Conservation (phyloP, 2,113 vertebrate genomes). For the Myxocyprinus asiaticus region DNA sequence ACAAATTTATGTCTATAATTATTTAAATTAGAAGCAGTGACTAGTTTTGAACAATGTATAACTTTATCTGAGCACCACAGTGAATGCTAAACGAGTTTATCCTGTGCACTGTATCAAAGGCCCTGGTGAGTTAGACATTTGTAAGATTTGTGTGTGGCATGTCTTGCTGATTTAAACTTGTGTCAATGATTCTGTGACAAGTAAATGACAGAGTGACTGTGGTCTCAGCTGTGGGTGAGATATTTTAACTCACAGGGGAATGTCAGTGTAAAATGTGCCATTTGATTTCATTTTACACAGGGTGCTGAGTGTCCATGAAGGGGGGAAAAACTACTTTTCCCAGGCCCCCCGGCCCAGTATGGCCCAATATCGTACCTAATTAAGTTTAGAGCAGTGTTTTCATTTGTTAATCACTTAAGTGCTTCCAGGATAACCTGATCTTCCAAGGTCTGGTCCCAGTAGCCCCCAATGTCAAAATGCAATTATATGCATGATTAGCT, state of each 20-base stretch:
- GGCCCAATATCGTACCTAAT: slow-evolving; percentile 76
- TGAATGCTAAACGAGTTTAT: not conserved
- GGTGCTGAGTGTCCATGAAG: slow-evolving; percentile 36
- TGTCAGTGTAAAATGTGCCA: slow-evolving; percentile 36
- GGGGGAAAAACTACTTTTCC: slow-evolving; percentile 46
- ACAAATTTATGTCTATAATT: not conserved
- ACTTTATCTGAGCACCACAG: not conserved
- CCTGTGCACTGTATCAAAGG: slow-evolving; percentile 17
- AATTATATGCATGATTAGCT: slow-evolving; percentile 93
- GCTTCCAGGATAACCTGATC: slow-evolving; percentile 82
- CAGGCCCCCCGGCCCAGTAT: slow-evolving; percentile 59
- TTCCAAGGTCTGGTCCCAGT: slow-evolving; percentile 83
- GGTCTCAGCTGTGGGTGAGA: slow-evolving; percentile 52
- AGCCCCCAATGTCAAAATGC: slow-evolving; percentile 86
- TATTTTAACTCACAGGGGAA: slow-evolving; percentile 36
- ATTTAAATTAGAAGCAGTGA: too few species aligned
- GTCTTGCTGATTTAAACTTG: slow-evolving; percentile 19
- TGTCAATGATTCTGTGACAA: slow-evolving; percentile 18
- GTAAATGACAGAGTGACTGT: slow-evolving; percentile 32
- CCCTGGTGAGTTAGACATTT: not conserved
- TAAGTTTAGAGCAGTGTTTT: slow-evolving; percentile 81
- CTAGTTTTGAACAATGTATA: too few species aligned
- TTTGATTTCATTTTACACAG: slow-evolving; percentile 51
- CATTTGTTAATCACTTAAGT: slow-evolving; percentile 86
- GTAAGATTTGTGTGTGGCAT: slow-evolving; percentile 5